These are phyloP conservation scores for Halictus rubicundus DNA, from an alignment of 1,140 invertebrate species.

Conservation along the genomic window DNA sequence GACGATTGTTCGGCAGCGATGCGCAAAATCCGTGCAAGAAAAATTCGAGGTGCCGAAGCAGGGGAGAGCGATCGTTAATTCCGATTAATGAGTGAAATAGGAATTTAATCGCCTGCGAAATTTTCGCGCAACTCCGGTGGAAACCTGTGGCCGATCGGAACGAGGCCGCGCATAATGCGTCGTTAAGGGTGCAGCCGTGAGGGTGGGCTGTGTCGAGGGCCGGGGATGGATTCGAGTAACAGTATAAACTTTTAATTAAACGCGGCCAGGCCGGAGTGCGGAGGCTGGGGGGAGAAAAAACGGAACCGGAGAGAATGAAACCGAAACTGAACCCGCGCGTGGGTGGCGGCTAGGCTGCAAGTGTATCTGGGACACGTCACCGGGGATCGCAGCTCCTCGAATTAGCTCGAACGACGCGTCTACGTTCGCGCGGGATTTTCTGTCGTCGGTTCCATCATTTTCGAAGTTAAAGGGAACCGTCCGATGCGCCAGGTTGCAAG, in stretches of 20 bases:
- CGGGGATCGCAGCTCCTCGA: background rate
- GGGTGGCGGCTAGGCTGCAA: background rate
- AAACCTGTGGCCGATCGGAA: background rate
- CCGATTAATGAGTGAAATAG: no score
- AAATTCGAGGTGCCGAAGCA: no score
- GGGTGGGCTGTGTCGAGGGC: no score
- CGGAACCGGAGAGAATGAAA: background rate
- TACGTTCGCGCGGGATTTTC: no score
- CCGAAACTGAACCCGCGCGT: background rate
- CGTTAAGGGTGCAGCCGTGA: background rate
- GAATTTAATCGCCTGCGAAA: no score
- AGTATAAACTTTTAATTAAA: constrained; percentile 19
- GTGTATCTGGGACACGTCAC: background rate
- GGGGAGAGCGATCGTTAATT: no score
- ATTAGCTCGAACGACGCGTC: constrained; percentile 15
- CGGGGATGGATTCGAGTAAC: background rate
- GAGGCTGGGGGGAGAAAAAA: background rate
- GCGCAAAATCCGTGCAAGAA: no score
- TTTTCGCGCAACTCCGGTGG: no score
- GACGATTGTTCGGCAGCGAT: no score
- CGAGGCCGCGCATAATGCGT: background rate
- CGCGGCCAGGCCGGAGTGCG: background rate
- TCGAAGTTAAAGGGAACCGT: no score
- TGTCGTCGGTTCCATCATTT: no score
- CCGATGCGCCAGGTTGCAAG: no score